Base-by-base conservation (phyloP, 2,113 vertebrate genomes). In the Crotalus tigris region DNA sequence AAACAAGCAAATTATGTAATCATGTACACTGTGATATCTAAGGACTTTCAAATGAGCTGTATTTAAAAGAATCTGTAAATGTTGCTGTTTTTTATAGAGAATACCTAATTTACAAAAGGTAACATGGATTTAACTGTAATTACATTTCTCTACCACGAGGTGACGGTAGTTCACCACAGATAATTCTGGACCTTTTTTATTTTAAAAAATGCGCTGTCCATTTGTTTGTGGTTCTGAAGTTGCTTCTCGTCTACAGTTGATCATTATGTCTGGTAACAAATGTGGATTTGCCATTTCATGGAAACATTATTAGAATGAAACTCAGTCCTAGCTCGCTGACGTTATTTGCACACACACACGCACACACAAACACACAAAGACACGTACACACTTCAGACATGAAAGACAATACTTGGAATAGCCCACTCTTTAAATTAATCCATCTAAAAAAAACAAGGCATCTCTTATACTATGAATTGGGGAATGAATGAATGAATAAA, bases 101-200 rank as follows among this genome's bases (percentile, higher is more conserved):
- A 59, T 88, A 90, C 2, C 1, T 21, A 33, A n/a, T 89, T 92
- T 58, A 75, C 4, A 33, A 19, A 54, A 29, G 4, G 7, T 3
- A 53, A 29, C 12, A 91, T 44, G 87, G 26, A 1, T 13, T 91
- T 87, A 87, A 91, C 39, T 91, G 95, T 75, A 93, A 7, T 92
- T 96, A 53, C 1, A 87, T 13, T 10, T 88, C 3, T 0, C 44
- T 4, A 58, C 91, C 96, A 96, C 95, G 55, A 97, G 96, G 91
- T 97, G 97, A 95, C 95, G 95, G 4, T 88, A 55, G 64, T 93
- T 7, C 8, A 90, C 93, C 91, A 94, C 93, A 93, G 61, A 96
- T 94, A 49, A 1, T 58, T 49, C 23, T 46, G 29, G 5, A 6
- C 0, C 23, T 88, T 29, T 59, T 12, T 61, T 10, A 29, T 69